A percentile compares a stretch with the other conserved stretches of the same genome.
phyloP scores from a whole-genome alignment of 1,140 invertebrate genomes.

The Aphidius ervi region DNA sequence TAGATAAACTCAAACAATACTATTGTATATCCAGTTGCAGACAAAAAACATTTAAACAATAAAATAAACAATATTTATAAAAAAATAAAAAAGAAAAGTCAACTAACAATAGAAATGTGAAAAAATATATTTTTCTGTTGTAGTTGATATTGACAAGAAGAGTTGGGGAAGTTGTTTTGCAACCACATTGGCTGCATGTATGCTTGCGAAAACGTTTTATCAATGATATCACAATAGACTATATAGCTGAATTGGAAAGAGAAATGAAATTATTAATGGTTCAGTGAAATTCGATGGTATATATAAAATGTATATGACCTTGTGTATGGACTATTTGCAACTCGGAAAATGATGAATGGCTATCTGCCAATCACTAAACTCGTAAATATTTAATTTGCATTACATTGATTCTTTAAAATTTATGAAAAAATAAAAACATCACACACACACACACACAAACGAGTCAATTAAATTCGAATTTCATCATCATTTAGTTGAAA shows the following conservation, averaged over 20 bases:
- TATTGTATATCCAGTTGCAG: no score
- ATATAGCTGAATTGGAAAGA: conserved; percentile 15
- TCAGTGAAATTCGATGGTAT: conserved; percentile 6
- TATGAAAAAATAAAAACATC: conserved; percentile 1
- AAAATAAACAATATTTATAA: neutral
- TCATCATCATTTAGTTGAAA: neutral
- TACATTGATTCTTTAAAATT: conserved; percentile 1
- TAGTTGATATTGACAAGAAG: conserved; percentile 19
- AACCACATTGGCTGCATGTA: conserved; percentile 6
- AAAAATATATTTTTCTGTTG: conserved; percentile 7
- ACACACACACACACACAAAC: neutral
- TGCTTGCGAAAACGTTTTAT: conserved; percentile 19
- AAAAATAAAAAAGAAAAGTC: neutral
- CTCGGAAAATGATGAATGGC: conserved; percentile 32
- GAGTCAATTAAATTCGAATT: conserved; percentile 10
- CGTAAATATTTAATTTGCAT: neutral
- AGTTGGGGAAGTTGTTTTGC: conserved; percentile 22
- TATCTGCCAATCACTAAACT: conserved; percentile 26
- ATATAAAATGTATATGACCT: conserved; percentile 21
- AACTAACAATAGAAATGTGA: neutral
- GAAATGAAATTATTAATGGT: conserved; percentile 28
- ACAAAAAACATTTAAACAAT: no score
- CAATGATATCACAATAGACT: conserved; percentile 28
- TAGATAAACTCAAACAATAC: no score
- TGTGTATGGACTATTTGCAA: conserved; percentile 26